Evolutionary conservation across 2,113 vertebrate genomes (phyloP), one percentile per base, ranked within the genome.

Genomic region (Actenoides hombroni): DNA sequence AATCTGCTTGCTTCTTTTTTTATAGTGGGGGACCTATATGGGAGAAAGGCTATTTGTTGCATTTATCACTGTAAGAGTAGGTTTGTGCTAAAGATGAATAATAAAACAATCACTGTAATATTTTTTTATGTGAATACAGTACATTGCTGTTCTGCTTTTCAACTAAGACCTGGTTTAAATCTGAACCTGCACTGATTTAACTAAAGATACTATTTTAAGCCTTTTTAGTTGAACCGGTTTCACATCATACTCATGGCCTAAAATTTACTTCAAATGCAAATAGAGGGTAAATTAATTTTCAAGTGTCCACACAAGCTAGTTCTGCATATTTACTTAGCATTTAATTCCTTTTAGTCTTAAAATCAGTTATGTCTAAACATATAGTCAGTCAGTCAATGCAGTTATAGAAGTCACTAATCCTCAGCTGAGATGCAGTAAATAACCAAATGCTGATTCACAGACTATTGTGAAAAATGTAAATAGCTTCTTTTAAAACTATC

Each of bases 1-100:
- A 96, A 96, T 96, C 91, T 96, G 77, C 74, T 94, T 89, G 48
- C 54, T 91, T 75, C 46, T 78, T 88, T 93, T 51, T 92, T 94
- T 93, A 73, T 85, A 35, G 83, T 74, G 28, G 29, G 16, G 49
- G 4, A 88, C 46, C 44, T 69, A 56, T 76, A 59, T 19, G 49
- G 46, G 88, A 86, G 59, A 93, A 75, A 69, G 83, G 79, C 65
- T 90, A 91, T 96, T 95, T 94, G 69, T 94, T 76, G 40, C 65
- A 76, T 91, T 96, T 95, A 54, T 92, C 86, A 87, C n/a, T 54
- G n/a, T 69, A 70, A 61, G 39, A 63, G 39, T 21, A 83, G 67
- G 33, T 87, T 89, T 92, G 44, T 24, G 8, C 67, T 91, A 86
- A 97, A 85, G 54, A 92, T 67, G 61, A 95, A 95, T 85, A 96